Evolutionary conservation across 2,888 invertebrate genomes (phyloP), one percentile per base, ranked within the genome.

Genomic region (Barypeithes pellucidus): DNA sequence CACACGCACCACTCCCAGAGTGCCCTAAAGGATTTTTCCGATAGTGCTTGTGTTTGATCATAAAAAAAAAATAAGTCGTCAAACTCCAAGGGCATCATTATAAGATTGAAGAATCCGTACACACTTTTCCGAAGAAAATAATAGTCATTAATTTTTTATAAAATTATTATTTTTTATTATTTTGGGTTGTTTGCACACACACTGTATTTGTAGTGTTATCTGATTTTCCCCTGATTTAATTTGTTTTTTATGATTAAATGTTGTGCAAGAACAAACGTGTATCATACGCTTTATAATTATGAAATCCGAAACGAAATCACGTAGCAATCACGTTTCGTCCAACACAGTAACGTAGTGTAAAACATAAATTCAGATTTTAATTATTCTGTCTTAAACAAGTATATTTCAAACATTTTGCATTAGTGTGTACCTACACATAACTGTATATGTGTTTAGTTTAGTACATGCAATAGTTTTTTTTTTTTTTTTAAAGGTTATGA

Each of bases 301-400:
- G 18, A 16, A 11, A 8, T 8, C 16, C 33, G 2, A 52, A 24
- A 29, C 29, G 14, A 4, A 8, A 57, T 1, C 36, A 57, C 11
- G 16, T 33, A n/a, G 24, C n/a, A 16, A 57, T 57, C 16, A 33
- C 24, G 3, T 11, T 18, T 14, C 14, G 29, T 29, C 14, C 14
- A 3, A 4, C 14, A 1, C 1, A 33, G 33, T 33, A 33, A 57
- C 33, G 18, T 33, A 14, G 29, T 33, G 33, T 16, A 14, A 57
- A 57, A 33, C 54, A 57, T 33, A 36, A 57, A 57, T 33, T 33
- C 33, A 57, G 1, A 33, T 33, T 33, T 29, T 57, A 57, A 57
- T 57, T 57, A 57, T 16, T 18, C 33, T 57, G 54, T 57, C 54
- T 33, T 33, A 18, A 9, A 16, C 54, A 57, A 1, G 11, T 16